Conservation (phyloP, 2,888 invertebrate species). For the Aporophyla lueneburgensis region DNA sequence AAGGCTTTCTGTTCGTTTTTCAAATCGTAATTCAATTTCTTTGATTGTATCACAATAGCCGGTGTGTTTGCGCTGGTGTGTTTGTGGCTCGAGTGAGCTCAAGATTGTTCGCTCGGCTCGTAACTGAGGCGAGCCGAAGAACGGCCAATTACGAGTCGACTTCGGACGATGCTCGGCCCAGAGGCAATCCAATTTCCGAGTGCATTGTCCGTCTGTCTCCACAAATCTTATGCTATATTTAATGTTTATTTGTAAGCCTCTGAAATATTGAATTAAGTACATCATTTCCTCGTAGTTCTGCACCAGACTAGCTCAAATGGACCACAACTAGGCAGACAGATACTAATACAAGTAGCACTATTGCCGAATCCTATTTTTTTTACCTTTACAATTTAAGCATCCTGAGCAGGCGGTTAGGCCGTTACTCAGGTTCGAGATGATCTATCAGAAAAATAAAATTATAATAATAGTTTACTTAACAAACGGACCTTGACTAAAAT, state of each 20-base stretch:
- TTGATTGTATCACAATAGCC: constrained; percentile 64
- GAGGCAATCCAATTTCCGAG: constrained; percentile 87
- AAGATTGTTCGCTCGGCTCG: constrained; percentile 69
- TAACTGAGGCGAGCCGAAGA: constrained; percentile 74
- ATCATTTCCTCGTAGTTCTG: neutral
- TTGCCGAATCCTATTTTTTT: neutral
- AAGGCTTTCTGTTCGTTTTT: constrained; percentile 59
- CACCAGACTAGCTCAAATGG: neutral
- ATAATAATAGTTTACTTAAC: constrained; percentile 45
- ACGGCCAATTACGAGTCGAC: constrained; percentile 82
- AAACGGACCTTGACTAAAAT: constrained; percentile 57
- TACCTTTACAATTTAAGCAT: neutral
- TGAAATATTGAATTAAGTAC: constrained; percentile 36
- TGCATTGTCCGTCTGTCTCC: constrained; percentile 83
- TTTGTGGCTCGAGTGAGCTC: constrained; percentile 67
- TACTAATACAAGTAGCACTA: neutral
- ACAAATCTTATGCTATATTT: constrained; percentile 68
- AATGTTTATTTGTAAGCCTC: constrained; percentile 58
- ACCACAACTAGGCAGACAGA: neutral
- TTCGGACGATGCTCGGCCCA: constrained; percentile 77
- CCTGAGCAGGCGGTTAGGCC: neutral
- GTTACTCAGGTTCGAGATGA: constrained; percentile 10
- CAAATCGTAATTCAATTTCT: constrained; percentile 67
- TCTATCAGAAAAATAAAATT: constrained; percentile 23
- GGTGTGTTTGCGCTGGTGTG: constrained; percentile 59